Evolutionary conservation across 2,888 invertebrate species (phyloP), one percentile per base, ranked within the genome.

Genomic region (Polydrusus cervinus): DNA sequence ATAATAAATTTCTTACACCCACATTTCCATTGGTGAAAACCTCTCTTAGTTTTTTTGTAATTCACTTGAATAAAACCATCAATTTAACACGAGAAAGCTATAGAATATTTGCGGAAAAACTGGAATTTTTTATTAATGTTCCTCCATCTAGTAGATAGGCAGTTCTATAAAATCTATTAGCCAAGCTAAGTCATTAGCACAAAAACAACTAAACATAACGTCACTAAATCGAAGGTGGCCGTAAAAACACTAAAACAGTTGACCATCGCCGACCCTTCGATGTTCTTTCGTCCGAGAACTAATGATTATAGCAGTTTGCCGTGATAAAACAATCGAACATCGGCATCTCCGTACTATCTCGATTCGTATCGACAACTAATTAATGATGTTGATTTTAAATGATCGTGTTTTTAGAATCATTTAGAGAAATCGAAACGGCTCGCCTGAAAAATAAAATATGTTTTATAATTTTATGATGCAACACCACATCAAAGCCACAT

Each of bases 291-390:
- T 76, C 80, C 79, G 79, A 79, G 77, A 77, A 78, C 83, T 83
- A 84, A 85, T 84, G 85, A 84, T 85, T 84, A 85, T 85, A 83
- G 79, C 83, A 80, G 77, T 77, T 79, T 76, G 78, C 80, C 78
- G 80, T 82, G 82, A 84, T 84, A 84, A 84, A 83, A 84, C 83
- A 82, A 83, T 84, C 82, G 82, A 67, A 76, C 71, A 69, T 78
- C 72, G 79, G 71, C 72, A 73, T 72, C 72, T 61, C n/a, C 9
- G 67, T 75, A 73, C 77, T 83, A 84, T 84, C 84, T 84, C 79
- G 82, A 81, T 80, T 78, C 81, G 83, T 84, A 84, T 84, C 83
- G 83, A 83, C 82, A 81, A 79, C 81, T 84, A 82, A 84, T 83
- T 72, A 76, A 76, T 76, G 72, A 76, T 53, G 43, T 53, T 57